Evolutionary conservation across 2,888 invertebrate genomes (phyloP).

Genomic region (Limenitis camilla): DNA sequence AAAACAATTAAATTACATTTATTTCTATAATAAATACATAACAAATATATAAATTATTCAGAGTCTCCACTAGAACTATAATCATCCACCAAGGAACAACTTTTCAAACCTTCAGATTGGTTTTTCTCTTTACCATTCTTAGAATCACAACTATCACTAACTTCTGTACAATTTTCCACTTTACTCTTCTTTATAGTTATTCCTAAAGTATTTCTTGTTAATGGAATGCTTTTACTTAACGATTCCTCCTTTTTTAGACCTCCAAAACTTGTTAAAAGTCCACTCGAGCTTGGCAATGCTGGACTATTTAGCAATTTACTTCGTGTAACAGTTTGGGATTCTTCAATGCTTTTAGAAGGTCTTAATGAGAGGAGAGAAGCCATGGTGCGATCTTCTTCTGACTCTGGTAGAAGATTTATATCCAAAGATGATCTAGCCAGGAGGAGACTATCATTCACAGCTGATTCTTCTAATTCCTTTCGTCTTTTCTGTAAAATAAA

Average conservation of each 20-base stretch:
- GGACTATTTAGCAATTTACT: constrained; percentile 71
- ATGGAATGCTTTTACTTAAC: constrained; percentile 44
- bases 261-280: constrained; percentile 64
- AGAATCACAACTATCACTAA: constrained; percentile 4
- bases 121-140: constrained; percentile 1
- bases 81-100: constrained; percentile 47
- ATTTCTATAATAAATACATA: too few relatives aligned
- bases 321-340: constrained; percentile 67
- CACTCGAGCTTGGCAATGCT: constrained; percentile 72
- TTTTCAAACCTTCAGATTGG: constrained; percentile 16
- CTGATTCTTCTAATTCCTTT: constrained; percentile 81
- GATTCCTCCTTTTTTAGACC: constrained; percentile 74
- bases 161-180: neutral
- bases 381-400: constrained; percentile 84
- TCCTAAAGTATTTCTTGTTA: constrained; percentile 57
- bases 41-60: too few relatives aligned
- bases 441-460: constrained; percentile 80
- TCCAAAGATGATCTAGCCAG: constrained; percentile 84
- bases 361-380: constrained; percentile 83
- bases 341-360: constrained; percentile 76
- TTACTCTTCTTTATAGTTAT: constrained; percentile 46
- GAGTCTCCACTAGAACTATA: constrained; percentile 61
- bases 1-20: too few relatives aligned
- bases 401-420: constrained; percentile 85
- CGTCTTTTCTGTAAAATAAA: constrained; percentile 71